Evolutionary conservation across 2,797 vertebrate genomes (phyloP).

Genomic region (Coreius guichenoti): DNA sequence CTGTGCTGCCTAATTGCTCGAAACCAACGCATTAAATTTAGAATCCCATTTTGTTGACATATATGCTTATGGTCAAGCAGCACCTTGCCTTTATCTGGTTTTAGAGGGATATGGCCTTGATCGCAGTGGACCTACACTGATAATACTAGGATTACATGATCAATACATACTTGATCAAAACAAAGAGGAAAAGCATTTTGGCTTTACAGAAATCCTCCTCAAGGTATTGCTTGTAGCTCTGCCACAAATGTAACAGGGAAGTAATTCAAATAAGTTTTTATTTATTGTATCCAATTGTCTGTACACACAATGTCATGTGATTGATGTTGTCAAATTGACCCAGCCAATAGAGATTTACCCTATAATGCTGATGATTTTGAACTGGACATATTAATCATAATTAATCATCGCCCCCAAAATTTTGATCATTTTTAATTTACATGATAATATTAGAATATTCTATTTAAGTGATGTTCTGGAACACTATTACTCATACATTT

Average conservation of each 20-base stretch:
- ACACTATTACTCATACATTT: neutral
- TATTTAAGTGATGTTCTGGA: neutral
- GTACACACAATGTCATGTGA: neutral
- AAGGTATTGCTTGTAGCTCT: neutral
- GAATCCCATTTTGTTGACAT: constrained; percentile 56
- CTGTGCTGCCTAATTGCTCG: neutral
- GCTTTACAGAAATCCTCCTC: constrained; percentile 24
- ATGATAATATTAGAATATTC: neutral
- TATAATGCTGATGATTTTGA: too few relatives aligned
- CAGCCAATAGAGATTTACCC: neutral
- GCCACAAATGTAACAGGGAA: neutral
- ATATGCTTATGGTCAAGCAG: constrained; percentile 25
- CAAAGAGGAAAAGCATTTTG: neutral
- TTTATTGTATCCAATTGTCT: neutral
- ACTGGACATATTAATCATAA: too few relatives aligned
- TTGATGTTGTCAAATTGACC: neutral
- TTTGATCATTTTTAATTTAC: too few relatives aligned
- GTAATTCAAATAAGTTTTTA: neutral
- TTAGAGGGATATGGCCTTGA: constrained; percentile 62
- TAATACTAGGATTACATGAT: constrained; percentile 72
- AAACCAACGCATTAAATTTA: neutral
- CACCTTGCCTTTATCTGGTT: constrained; percentile 59
- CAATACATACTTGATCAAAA: constrained; percentile 54
- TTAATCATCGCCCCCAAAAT: too few relatives aligned
- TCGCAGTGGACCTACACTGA: constrained; percentile 65